Evolutionary conservation across 2,113 vertebrate species (phyloP).

Genomic region (Uria lomvia): DNA sequence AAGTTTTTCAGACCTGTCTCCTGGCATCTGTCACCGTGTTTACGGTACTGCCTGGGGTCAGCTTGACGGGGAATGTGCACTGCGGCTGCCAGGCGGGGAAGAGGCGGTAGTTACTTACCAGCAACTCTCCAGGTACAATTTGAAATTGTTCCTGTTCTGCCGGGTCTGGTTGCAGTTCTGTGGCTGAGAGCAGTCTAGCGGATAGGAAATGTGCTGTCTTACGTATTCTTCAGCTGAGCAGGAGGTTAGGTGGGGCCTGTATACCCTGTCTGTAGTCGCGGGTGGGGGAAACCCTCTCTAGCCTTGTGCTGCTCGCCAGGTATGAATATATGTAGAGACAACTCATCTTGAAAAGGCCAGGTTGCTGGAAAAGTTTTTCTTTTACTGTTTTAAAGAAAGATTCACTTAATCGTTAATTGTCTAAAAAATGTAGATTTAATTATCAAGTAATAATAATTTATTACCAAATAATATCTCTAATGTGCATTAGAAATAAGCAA

Average conservation of each 20-base stretch:
- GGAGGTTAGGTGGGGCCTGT: not conserved
- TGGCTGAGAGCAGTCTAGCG: not conserved
- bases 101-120: not conserved
- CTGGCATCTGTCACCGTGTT: conserved; percentile 44
- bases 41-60: conserved; percentile 26
- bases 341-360: not conserved
- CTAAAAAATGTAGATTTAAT: not conserved
- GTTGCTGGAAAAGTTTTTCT: not conserved
- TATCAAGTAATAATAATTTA: not conserved
- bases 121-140: not conserved
- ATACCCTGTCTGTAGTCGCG: not conserved
- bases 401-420: not conserved
- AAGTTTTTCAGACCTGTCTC: conserved; percentile 55
- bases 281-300: not conserved
- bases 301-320: not conserved
- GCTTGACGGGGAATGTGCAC: not conserved
- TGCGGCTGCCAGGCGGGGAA: not conserved
- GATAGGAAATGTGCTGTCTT: conserved; percentile 30
- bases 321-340: not conserved
- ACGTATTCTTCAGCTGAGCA: conserved; percentile 17
- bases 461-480: not conserved
- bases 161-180: not conserved
- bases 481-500: not conserved
- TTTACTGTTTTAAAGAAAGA: not conserved
- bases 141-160: not conserved